Evolutionary conservation across 2,797 vertebrate genomes (phyloP).

Genomic region (Anableps anableps): DNA sequence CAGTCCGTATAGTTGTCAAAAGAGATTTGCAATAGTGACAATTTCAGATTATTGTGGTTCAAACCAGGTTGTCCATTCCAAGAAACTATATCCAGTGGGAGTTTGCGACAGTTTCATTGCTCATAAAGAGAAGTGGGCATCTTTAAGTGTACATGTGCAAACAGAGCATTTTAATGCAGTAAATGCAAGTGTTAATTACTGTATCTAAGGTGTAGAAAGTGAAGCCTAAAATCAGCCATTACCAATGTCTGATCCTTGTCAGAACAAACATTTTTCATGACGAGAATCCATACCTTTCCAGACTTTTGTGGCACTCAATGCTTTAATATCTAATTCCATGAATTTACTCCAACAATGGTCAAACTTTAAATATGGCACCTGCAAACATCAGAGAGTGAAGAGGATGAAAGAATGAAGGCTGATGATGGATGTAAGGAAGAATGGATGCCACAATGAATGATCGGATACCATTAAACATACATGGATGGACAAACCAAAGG

Average conservation of each 20-base stretch:
- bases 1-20: too few relatives aligned
- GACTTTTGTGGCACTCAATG: not conserved
- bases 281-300: not conserved
- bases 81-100: slow-evolving; percentile 21
- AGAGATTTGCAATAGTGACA: not conserved
- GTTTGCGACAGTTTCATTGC: slow-evolving; percentile 27
- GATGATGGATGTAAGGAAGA: not conserved
- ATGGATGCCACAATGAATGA: too few relatives aligned
- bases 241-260: not conserved
- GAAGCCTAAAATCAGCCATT: too few relatives aligned
- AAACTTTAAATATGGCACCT: not conserved
- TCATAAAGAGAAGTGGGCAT: not conserved
- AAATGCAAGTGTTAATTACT: not conserved
- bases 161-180: not conserved
- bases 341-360: not conserved
- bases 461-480: not conserved
- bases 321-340: not conserved
- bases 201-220: fast-evolving
- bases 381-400: not conserved
- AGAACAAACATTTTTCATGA: not conserved
- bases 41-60: not conserved
- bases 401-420: too few relatives aligned
- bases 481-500: not conserved
- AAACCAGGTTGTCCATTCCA: slow-evolving; percentile 29
- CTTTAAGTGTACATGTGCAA: not conserved